Percentiles rank a stretch among this genome's conserved stretches.
phyloP scores from a whole-genome alignment of 2,888 invertebrate genomes.

The Oligia strigilis region DNA sequence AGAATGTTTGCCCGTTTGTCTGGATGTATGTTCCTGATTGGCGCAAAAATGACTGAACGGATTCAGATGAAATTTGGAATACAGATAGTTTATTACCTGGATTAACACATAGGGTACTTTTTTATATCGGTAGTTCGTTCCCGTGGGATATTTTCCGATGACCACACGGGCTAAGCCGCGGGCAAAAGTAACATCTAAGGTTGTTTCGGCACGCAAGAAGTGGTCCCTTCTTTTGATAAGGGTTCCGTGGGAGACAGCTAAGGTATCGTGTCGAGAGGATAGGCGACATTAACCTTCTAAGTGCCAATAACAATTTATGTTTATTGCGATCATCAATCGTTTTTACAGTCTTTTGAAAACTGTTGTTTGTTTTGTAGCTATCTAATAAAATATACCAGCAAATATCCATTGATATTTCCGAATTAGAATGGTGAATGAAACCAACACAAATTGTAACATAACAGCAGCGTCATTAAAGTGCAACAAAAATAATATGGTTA shows the following conservation, averaged over 20 bases:
- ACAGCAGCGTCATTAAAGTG: neutral
- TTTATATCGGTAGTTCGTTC: neutral
- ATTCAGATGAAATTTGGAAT: neutral
- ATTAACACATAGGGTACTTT: too few relatives aligned
- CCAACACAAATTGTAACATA: neutral
- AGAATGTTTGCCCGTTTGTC: neutral
- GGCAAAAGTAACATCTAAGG: neutral
- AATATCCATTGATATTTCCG: neutral
- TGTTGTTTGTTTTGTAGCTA: constrained; percentile 16
- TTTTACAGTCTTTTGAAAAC: constrained; percentile 11
- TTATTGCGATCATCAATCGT: constrained; percentile 24
- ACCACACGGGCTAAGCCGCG: neutral
- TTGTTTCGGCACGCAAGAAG: constrained; percentile 12
- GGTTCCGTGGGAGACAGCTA: neutral
- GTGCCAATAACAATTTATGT: constrained; percentile 37
- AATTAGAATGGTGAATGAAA: neutral
- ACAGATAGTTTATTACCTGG: neutral
- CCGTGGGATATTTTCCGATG: too few relatives aligned
- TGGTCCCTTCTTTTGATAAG: neutral
- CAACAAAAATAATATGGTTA: neutral
- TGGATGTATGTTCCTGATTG: neutral
- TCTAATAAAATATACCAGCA: neutral
- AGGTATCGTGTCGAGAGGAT: neutral
- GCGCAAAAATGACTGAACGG: neutral
- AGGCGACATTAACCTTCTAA: constrained; percentile 12